These are phyloP conservation scores for Bubo bubo DNA, from an alignment of 2,113 vertebrate genomes.

Conservation along the genomic window DNA sequence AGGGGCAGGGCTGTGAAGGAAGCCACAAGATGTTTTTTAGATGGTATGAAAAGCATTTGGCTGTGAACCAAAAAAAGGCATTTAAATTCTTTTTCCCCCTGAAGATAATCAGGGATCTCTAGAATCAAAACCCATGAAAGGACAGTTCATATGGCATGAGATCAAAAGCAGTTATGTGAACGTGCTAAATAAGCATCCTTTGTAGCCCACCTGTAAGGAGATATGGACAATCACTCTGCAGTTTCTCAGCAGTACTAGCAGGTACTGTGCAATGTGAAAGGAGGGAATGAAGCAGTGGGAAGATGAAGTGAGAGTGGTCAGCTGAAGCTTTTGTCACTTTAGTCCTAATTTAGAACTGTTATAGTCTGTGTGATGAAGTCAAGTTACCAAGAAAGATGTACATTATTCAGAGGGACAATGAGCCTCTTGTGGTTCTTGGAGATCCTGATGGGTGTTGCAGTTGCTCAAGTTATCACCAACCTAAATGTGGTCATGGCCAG, in stretches of 20 bases:
- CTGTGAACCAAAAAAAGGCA: not conserved
- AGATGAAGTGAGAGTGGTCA: not conserved
- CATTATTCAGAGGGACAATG: not conserved
- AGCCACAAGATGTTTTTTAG: conserved; percentile 15
- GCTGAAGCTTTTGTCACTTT: not conserved
- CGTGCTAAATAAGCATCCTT: not conserved
- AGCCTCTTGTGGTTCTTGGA: not conserved
- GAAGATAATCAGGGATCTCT: not conserved
- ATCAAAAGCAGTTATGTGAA: not conserved
- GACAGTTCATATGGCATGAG: not conserved
- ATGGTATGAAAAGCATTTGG: conserved; percentile 23
- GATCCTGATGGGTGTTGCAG: not conserved
- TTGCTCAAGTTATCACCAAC: not conserved
- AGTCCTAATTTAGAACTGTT: not conserved
- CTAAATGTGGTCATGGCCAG: not conserved
- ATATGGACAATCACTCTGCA: rapidly evolving
- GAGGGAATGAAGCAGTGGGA: not conserved
- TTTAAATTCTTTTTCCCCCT: not conserved
- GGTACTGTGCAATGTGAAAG: not conserved
- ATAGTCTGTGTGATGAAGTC: not conserved
- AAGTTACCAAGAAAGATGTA: not conserved
- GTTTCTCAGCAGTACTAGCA: not conserved
- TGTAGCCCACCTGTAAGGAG: not conserved
- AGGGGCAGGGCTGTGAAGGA: conserved; percentile 15
- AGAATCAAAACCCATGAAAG: not conserved